Percentiles rank a stretch among this genome's conserved stretches.
phyloP scores from a whole-genome alignment of 2,888 invertebrate species.

The Limnephilus lunatus region DNA sequence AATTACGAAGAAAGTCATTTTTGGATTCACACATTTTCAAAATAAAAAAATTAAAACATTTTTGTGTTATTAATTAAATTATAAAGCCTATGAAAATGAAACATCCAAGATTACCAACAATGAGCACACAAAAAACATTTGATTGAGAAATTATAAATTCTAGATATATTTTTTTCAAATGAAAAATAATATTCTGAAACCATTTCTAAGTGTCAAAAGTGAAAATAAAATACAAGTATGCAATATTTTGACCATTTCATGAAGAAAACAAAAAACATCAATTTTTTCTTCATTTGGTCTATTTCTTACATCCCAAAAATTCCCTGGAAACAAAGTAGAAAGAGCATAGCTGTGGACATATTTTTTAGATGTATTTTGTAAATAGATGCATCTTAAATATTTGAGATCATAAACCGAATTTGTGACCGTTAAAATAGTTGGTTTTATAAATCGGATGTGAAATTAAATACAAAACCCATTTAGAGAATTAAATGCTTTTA shows the following conservation, averaged over 20 bases:
- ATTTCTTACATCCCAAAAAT: background rate
- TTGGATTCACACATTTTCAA: background rate
- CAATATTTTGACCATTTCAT: background rate
- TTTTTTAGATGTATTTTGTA: background rate
- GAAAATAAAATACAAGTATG: background rate
- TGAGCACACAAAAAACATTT: background rate
- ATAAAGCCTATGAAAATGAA: background rate
- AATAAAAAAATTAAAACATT: background rate
- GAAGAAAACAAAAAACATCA: background rate
- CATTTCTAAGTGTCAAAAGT: background rate
- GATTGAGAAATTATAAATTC: background rate
- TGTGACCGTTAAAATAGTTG: background rate
- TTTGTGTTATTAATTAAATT: background rate
- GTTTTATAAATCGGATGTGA: background rate
- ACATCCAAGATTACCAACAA: background rate
- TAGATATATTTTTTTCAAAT: constrained; percentile 25
- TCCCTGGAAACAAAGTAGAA: background rate
- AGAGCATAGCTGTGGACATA: background rate
- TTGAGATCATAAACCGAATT: background rate
- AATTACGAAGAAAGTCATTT: constrained; percentile 38
- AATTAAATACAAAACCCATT: background rate
- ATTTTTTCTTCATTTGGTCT: background rate
- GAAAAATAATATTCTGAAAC: constrained; percentile 25
- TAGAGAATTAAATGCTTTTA: background rate
- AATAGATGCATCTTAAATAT: background rate